phyloP scores from a whole-genome alignment of 2,888 invertebrate genomes.

The Spicauda simplicius region DNA sequence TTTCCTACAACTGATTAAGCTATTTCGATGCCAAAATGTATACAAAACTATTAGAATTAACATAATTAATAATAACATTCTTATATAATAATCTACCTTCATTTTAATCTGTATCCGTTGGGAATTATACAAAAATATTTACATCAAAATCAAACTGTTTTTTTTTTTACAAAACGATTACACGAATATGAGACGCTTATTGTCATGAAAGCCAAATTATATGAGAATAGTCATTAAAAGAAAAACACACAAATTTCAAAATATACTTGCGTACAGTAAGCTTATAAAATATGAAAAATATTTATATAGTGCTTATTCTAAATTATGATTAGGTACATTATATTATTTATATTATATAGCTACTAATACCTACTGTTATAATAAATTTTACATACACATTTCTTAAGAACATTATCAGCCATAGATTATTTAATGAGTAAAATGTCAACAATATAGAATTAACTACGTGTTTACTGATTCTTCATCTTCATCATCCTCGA shows the following conservation, averaged over 20 bases:
- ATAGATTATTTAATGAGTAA: background rate
- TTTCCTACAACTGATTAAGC: background rate
- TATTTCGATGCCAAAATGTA: background rate
- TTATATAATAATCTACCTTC: background rate
- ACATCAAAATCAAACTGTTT: background rate
- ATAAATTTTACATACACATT: background rate
- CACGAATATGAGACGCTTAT: background rate
- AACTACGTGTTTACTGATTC: slow-evolving; percentile 49
- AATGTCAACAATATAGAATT: background rate
- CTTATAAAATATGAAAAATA: background rate
- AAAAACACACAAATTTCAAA: background rate
- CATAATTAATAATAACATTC: background rate
- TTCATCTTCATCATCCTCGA: slow-evolving; percentile 71
- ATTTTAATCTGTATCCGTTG: background rate
- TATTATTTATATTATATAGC: background rate
- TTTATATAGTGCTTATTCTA: background rate
- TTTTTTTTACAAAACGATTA: background rate
- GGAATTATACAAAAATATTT: background rate
- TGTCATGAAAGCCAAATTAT: background rate
- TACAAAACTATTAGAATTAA: background rate
- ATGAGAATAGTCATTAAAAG: background rate
- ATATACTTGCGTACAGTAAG: background rate
- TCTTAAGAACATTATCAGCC: no score
- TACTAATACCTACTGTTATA: slow-evolving; percentile 14
- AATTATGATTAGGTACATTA: background rate